A percentile compares a stretch with the other conserved stretches of the same genome.
phyloP scores from a whole-genome alignment of 2,113 vertebrate genomes.

The Entosphenus tridentatus region DNA sequence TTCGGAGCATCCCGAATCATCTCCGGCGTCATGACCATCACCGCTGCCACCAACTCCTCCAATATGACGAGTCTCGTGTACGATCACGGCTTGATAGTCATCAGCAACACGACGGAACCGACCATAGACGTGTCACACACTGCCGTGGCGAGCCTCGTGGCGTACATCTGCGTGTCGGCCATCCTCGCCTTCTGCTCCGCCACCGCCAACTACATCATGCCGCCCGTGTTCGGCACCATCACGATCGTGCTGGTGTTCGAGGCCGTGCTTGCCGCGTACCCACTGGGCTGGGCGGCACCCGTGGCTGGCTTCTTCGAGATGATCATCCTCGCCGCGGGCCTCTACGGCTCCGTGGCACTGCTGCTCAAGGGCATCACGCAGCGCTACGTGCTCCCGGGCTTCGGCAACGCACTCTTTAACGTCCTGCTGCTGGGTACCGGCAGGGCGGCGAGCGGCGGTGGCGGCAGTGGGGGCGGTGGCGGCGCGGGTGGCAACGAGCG shows the following conservation, averaged over 20 bases:
- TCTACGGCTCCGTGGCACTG: constrained; percentile 9
- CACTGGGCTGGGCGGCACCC: not conserved
- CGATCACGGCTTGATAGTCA: not conserved
- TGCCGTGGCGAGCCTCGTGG: constrained; percentile 9
- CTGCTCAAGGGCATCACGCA: constrained; percentile 12
- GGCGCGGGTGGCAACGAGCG: constrained; percentile 10
- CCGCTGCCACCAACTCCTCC: constrained; percentile 3
- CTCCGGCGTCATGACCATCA: not conserved
- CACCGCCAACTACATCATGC: constrained; percentile 13
- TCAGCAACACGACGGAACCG: not conserved
- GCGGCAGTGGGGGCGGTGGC: not conserved
- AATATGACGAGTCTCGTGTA: not conserved
- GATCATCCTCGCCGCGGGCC: constrained; percentile 7
- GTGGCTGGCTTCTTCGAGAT: constrained; percentile 9
- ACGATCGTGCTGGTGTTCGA: constrained; percentile 10
- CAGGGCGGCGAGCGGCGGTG: constrained; percentile 3
- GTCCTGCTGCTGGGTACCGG: constrained; percentile 11
- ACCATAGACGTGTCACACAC: constrained; percentile 5
- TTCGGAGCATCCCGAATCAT: constrained; percentile 11
- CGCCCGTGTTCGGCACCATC: constrained; percentile 11
- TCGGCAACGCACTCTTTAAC: constrained; percentile 12
- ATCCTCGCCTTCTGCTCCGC: constrained; percentile 12
- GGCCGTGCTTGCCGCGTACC: constrained; percentile 7
- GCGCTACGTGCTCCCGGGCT: constrained; percentile 11
- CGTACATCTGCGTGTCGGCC: constrained; percentile 11